Base-by-base conservation (phyloP, 2,113 vertebrate genomes). In the Ceyx melanurus region DNA sequence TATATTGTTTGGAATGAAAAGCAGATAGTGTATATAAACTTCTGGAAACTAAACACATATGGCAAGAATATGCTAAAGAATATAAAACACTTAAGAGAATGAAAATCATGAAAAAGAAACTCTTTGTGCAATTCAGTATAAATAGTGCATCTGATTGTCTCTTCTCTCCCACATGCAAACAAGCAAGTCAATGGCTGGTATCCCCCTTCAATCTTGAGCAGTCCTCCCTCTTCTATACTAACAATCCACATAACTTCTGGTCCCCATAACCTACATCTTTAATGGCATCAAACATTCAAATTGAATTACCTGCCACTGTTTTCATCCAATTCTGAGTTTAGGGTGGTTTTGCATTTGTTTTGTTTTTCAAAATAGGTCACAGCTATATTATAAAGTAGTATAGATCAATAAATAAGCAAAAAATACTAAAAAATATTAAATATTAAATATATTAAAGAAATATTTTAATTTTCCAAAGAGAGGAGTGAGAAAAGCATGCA, bases 21-120 rank as follows among this genome's bases (percentile, higher is more conserved):
- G 56, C 54, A 89, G 86, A 82, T 86, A 79, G 81, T 64, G 61
- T 88, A 89, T 87, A 90, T 57, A 95, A 95, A 95, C 66, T 86
- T 71, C 74, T 80, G 80, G 89, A 92, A 93, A 68, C 21, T 42
- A 88, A 93, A 88, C 40, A 73, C 82, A 93, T 40, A 85, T 77
- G 85, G 85, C 60, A 94, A 66, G 78, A 92, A 57, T 15, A 58
- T 4, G 3, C 57, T 61, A 37, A 17, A 57, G 68, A 88, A 89
- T 22, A 70, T 5, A 64, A 54, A 75, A 80, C 35, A 70, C 83
- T 71, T 56, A 40, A 70, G 53, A 89, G 93, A 92, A 70, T 5
- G 28, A 37, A 42, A 48, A 77, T 64, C 82, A 79, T 45, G 16
- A 48, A 57, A 31, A 90, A 87, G 45, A 7, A 2, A 22, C 33